phyloP scores from a whole-genome alignment of 2,888 invertebrate species.

The Embidobia sp. region DNA sequence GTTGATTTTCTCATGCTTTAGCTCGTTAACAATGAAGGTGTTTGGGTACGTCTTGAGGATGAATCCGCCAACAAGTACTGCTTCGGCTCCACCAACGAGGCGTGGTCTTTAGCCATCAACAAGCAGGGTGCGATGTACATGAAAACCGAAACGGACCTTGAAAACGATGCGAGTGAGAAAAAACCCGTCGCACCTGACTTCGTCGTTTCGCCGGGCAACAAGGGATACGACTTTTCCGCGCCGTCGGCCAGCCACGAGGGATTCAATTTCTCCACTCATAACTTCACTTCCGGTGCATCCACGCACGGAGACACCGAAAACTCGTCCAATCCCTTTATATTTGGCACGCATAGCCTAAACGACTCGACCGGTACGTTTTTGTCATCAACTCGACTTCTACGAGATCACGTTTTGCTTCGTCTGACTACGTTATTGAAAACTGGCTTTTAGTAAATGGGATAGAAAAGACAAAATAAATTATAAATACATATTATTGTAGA shows the following conservation, averaged over 20 bases:
- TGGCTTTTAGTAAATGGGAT: too few species aligned
- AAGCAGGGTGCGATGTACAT: slow-evolving; percentile 86
- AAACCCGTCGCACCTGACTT: slow-evolving; percentile 69
- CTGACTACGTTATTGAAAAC: too few species aligned
- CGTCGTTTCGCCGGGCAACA: slow-evolving; percentile 76
- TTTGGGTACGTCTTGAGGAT: slow-evolving; percentile 86
- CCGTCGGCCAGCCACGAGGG: slow-evolving; percentile 72
- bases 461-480: too few species aligned
- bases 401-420: too few species aligned
- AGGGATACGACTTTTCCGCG: slow-evolving; percentile 85
- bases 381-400: too few species aligned
- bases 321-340: slow-evolving; percentile 80
- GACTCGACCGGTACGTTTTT: too few species aligned
- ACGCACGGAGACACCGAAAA: slow-evolving; percentile 72
- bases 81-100: slow-evolving; percentile 86
- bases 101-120: slow-evolving; percentile 87
- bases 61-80: slow-evolving; percentile 86
- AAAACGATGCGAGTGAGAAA: slow-evolving; percentile 73
- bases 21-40: slow-evolving; percentile 85
- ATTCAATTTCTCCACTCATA: slow-evolving; percentile 75
- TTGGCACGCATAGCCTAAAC: slow-evolving; percentile 79
- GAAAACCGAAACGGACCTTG: slow-evolving; percentile 83
- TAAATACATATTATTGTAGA: too few species aligned
- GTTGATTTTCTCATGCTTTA: slow-evolving; percentile 65
- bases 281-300: slow-evolving; percentile 69